Evolutionary conservation across 2,797 vertebrate species (phyloP).

Genomic region (Tamandua tetradactyla): DNA sequence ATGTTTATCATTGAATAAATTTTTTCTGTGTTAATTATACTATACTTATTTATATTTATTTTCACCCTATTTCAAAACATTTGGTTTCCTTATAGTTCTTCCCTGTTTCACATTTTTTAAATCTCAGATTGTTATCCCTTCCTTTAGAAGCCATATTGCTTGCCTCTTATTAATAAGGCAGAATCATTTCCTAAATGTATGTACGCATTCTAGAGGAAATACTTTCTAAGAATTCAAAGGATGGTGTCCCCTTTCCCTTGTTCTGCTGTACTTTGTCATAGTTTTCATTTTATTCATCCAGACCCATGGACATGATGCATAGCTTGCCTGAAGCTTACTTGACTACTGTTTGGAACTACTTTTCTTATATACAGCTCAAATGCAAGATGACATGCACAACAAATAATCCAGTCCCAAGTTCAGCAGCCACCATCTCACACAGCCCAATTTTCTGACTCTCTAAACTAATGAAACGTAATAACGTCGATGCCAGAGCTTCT

Average conservation of each 20-base stretch:
- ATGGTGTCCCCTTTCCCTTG: not conserved
- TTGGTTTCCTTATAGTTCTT: constrained; percentile 1
- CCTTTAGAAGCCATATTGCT: not conserved
- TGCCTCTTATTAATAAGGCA: not conserved
- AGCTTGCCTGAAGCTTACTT: not conserved
- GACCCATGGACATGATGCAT: not conserved
- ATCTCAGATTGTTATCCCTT: not conserved
- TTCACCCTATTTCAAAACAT: not conserved
- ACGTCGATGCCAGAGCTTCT: not conserved
- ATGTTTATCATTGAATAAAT: not conserved
- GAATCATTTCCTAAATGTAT: not conserved
- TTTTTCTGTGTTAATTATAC: not conserved
- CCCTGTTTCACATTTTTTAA: not conserved
- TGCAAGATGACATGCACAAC: not conserved
- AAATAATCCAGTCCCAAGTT: not conserved
- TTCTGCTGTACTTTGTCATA: not conserved
- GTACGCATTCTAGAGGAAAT: not conserved
- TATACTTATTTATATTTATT: not conserved
- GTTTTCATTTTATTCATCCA: not conserved
- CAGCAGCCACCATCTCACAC: not conserved
- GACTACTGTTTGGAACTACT: not conserved
- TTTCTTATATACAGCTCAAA: not conserved
- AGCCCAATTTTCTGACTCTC: not conserved
- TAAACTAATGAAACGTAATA: not conserved
- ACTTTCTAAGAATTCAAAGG: not conserved